Evolutionary conservation across 1,140 invertebrate species (phyloP), one percentile per base, ranked within the genome.

Genomic region (Drosophila rhopaloa): DNA sequence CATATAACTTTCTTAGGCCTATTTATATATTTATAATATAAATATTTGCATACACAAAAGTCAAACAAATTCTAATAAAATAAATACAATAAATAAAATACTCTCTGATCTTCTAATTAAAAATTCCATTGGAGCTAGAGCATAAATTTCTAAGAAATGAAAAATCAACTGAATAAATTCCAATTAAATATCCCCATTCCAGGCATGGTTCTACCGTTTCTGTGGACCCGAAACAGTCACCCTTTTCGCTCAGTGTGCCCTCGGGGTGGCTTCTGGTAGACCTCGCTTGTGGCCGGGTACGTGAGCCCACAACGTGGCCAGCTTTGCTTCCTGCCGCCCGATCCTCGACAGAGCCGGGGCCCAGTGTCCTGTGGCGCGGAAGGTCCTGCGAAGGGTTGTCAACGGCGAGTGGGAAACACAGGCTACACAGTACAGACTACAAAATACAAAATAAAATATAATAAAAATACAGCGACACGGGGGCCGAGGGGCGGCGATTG

Each of bases 221-320:
- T 16, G 7, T 6, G 29, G 0, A 32, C 7, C 29, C 7, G 8
- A 40, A n/a, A 4, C 13, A 1, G 5, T 11, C 1, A 2, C 27
- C 0, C 3, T n/a, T 29, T 68, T 67, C 27, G 19, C 61, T 46
- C 61, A 66, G 60, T 68, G 65, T 35, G 27, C 59, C 65, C 81
- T 68, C 68, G 84, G 84, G 84, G 84, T 89, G 75, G 85, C 85
- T 51, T 89, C 73, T 70, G 84, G 84, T 89, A 89, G 84, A 89
- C 84, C 84, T 89, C 84, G 84, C 76, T 89, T 89, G 84, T 89
- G 84, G 84, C 84, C 83, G 80, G 68, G 84, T 70, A 74, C 72
- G 67, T 89, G 72, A 89, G 84, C 83, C 84, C 84, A 84, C 84
- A 89, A 89, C 84, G 84, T 84, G 84, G 84, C 84, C 77, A 47